Evolutionary conservation across 2,888 invertebrate genomes (phyloP).

Genomic region (Chironomus riparius): DNA sequence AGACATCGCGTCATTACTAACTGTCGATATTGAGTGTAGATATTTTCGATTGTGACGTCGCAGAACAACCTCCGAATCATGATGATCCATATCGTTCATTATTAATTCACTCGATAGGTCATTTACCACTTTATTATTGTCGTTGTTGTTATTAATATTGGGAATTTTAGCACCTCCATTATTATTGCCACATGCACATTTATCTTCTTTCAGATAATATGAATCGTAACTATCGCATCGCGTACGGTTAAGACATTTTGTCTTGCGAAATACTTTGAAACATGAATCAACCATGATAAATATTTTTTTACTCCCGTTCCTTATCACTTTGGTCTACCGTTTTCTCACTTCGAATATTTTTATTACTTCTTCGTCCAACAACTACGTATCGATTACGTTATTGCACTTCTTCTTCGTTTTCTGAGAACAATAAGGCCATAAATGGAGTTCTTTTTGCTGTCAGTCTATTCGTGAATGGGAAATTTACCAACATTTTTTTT

Average conservation of each 20-base stretch:
- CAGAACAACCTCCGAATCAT: neutral
- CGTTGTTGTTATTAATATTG: too few relatives aligned
- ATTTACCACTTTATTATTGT: neutral
- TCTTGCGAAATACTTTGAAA: conserved; percentile 10
- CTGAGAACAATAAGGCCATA: too few relatives aligned
- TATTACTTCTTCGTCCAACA: too few relatives aligned
- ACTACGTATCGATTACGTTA: too few relatives aligned
- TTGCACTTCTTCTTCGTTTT: too few relatives aligned
- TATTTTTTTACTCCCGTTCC: neutral
- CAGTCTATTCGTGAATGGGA: too few relatives aligned
- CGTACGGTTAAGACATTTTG: neutral
- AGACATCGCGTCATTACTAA: conserved; percentile 11
- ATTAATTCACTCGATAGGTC: neutral
- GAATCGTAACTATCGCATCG: neutral
- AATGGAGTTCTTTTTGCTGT: too few relatives aligned
- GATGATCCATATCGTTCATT: neutral
- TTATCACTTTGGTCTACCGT: neutral
- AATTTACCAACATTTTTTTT: too few relatives aligned
- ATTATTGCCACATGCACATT: neutral
- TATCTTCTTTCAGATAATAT: neutral
- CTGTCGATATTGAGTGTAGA: conserved; percentile 5
- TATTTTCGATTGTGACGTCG: conserved; percentile 19
- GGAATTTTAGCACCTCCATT: too few relatives aligned
- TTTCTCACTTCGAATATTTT: too few relatives aligned
- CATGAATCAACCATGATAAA: conserved; percentile 17